phyloP scores from a whole-genome alignment of 2,888 invertebrate species.

The Caradrina kadenii region DNA sequence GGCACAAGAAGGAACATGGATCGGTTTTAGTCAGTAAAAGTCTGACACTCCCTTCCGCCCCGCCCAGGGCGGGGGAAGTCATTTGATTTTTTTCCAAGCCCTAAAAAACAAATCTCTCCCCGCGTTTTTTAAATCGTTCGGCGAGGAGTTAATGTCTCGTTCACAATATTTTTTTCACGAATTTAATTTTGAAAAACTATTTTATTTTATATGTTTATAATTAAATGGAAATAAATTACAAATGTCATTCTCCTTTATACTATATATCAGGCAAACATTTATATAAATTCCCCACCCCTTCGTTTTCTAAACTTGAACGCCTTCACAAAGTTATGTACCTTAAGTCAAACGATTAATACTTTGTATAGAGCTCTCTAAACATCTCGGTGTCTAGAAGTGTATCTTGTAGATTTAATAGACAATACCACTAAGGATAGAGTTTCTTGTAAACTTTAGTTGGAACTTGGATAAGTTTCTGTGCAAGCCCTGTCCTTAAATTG shows the following conservation, averaged over 20 bases:
- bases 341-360: slow-evolving; percentile 71
- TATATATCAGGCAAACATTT: not conserved
- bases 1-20: too few relatives aligned
- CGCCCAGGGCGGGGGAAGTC: too few relatives aligned
- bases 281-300: not conserved
- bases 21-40: too few relatives aligned
- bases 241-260: not conserved
- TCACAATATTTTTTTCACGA: too few relatives aligned
- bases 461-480: slow-evolving; percentile 84
- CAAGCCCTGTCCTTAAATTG: slow-evolving; percentile 86
- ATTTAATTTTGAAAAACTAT: too few relatives aligned
- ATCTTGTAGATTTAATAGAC: slow-evolving; percentile 88
- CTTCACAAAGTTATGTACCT: slow-evolving; percentile 49
- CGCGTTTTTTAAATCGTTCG: too few relatives aligned
- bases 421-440: slow-evolving; percentile 84
- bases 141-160: too few relatives aligned
- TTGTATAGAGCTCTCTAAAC: slow-evolving; percentile 74
- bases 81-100: too few relatives aligned
- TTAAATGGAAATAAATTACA: not conserved
- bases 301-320: slow-evolving; percentile 15
- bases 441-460: slow-evolving; percentile 83
- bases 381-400: slow-evolving; percentile 78
- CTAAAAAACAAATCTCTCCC: too few relatives aligned
- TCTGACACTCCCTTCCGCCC: too few relatives aligned
- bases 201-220: too few relatives aligned